These are phyloP conservation scores for Plectus sambesii DNA, from an alignment of 1,140 invertebrate species.

Conservation along the genomic window DNA sequence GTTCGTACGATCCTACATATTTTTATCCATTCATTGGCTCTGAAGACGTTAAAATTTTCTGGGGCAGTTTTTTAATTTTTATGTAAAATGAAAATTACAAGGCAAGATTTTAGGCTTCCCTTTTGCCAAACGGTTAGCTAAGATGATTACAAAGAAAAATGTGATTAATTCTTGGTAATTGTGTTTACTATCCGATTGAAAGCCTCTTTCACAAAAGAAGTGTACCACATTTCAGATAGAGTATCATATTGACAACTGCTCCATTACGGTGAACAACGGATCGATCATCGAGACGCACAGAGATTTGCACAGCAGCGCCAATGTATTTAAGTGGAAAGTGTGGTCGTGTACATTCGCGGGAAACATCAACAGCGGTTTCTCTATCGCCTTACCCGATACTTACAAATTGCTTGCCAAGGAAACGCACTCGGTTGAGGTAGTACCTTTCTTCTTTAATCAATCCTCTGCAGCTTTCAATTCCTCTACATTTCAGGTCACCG, in stretches of 20 bases:
- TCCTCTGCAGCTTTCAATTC: slow-evolving; percentile 45
- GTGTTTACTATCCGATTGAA: too few relatives aligned
- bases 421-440: slow-evolving; percentile 72
- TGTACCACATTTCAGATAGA: slow-evolving; percentile 75
- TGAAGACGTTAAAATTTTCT: too few relatives aligned
- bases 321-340: slow-evolving; percentile 81
- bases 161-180: too few relatives aligned
- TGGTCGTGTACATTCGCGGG: slow-evolving; percentile 74
- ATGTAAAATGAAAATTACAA: too few relatives aligned
- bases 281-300: slow-evolving; percentile 71
- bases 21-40: too few relatives aligned
- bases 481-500: slow-evolving; percentile 40
- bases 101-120: too few relatives aligned
- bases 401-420: slow-evolving; percentile 90
- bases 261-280: slow-evolving; percentile 64
- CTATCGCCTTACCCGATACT: slow-evolving; percentile 73
- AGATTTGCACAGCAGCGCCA: slow-evolving; percentile 78
- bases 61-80: too few relatives aligned
- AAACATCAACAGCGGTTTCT: slow-evolving; percentile 69
- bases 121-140: too few relatives aligned
- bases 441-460: slow-evolving; percentile 4
- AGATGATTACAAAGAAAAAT: too few relatives aligned
- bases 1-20: too few relatives aligned
- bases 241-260: slow-evolving; percentile 57
- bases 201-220: slow-evolving; percentile 52